Conservation (phyloP, 1,140 invertebrate species). For the Hydropsyche tenuis region DNA sequence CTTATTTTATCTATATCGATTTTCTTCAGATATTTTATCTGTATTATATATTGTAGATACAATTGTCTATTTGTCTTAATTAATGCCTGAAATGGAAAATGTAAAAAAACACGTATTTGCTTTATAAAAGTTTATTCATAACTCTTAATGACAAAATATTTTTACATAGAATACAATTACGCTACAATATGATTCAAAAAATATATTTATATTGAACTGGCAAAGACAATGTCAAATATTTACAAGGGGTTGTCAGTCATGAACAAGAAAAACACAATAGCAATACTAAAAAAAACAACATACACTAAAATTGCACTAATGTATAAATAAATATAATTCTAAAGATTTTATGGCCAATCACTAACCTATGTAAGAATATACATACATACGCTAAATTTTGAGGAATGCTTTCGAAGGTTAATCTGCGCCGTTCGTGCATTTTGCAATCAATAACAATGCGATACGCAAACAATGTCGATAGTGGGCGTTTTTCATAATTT, state of each 20-base stretch:
- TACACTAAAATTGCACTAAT: slow-evolving; percentile 16
- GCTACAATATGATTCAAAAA: not conserved
- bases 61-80: no score
- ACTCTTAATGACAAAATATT: not conserved
- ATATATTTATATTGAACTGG: not conserved
- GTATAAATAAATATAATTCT: slow-evolving; percentile 8
- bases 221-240: slow-evolving; percentile 13
- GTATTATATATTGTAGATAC: no score
- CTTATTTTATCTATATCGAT: no score
- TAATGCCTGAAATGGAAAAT: no score
- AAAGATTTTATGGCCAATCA: slow-evolving; percentile 12
- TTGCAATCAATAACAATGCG: no score
- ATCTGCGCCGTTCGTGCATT: no score
- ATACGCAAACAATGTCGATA: no score
- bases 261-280: not conserved
- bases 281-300: slow-evolving; percentile 1
- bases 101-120: not conserved
- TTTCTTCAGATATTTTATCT: no score
- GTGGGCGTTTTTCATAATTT: no score
- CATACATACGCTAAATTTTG: not conserved
- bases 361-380: not conserved
- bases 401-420: no score
- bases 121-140: slow-evolving; percentile 15
- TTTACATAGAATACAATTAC: slow-evolving; percentile 16
- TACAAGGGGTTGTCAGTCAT: not conserved